Base-by-base conservation (phyloP, 1,140 invertebrate species). In the Homalodisca vitripennis region DNA sequence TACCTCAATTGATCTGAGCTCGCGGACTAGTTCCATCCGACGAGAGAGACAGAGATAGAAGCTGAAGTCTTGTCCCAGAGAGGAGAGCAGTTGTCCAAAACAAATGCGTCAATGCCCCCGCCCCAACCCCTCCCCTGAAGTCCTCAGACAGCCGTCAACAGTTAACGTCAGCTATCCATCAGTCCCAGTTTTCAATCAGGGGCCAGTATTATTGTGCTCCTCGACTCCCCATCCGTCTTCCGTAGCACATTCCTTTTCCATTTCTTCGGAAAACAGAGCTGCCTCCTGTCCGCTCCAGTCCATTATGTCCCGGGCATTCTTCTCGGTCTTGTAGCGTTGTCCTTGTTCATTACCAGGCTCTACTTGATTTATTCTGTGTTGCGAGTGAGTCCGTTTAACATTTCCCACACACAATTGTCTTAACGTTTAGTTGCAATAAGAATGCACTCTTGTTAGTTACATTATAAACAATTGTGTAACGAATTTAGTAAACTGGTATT, bases 241-340 rank as follows among this genome's bases (percentile, higher is more conserved):
- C 27, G 10, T 30, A 22, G 48, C 48, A 60, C 55, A 60, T 60
- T 60, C 55, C 55, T 60, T 60, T 51, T 6, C 14, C 55, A 24
- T 60, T 60, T 30, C 55, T 60, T 30, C 55, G 55, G 14, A 51
- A 51, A 51, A 51, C 48, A 51, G 22, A 14, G 48, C 48, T 10
- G 27, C 26, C 55, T 60, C 10, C 55, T 27, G 24, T 53, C 48
- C 22, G 48, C 20, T 20, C 48, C 12, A 53, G 48, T 60, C 55
- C 55, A 60, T 60, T 60, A 60, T 60, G 55, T 60, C 55, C 29
- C n/a, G n/a, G n/a, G n/a, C n/a, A n/a, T n/a, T n/a, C n/a, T n/a
- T n/a, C n/a, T n/a, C n/a, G n/a, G n/a, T n/a, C n/a, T n/a, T n/a
- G n/a, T n/a, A n/a, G n/a, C n/a, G n/a, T n/a, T n/a, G n/a, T n/a